phyloP scores from a whole-genome alignment of 2,113 vertebrate genomes.

The Oncorhynchus nerka region DNA sequence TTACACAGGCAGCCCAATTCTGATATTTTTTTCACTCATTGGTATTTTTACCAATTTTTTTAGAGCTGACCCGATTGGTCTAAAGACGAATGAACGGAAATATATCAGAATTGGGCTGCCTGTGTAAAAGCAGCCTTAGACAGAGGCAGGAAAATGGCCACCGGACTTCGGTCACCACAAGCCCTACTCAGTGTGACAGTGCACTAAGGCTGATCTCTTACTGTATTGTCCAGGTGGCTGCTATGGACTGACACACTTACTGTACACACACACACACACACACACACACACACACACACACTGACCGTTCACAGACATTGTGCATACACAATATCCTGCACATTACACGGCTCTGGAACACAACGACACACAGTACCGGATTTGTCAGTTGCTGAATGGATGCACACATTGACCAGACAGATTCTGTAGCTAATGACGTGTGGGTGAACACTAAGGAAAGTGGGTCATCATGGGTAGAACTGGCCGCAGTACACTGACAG shows the following conservation, averaged over 20 bases:
- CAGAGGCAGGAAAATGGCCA: conserved; percentile 20
- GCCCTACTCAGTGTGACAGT: conserved; percentile 32
- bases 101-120: too few relatives aligned
- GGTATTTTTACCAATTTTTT: too few relatives aligned
- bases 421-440: conserved; percentile 11
- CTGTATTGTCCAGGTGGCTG: conserved; percentile 59
- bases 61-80: too few relatives aligned
- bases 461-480: conserved; percentile 32
- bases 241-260: conserved; percentile 26
- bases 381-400: conserved; percentile 20
- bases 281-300: conserved; percentile 7
- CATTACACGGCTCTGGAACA: too few relatives aligned
- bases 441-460: conserved; percentile 7
- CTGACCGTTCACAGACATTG: not conserved
- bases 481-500: not conserved
- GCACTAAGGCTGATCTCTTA: conserved; percentile 51
- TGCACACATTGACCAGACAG: conserved; percentile 37
- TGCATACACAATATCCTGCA: too few relatives aligned
- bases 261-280: not conserved
- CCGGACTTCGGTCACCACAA: not conserved
- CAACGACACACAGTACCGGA: not conserved
- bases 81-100: too few relatives aligned
- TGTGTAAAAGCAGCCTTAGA: not conserved
- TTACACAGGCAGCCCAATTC: too few relatives aligned
- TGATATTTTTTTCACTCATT: too few relatives aligned